phyloP scores from a whole-genome alignment of 2,113 vertebrate species.

The Zonotrichia leucophrys region DNA sequence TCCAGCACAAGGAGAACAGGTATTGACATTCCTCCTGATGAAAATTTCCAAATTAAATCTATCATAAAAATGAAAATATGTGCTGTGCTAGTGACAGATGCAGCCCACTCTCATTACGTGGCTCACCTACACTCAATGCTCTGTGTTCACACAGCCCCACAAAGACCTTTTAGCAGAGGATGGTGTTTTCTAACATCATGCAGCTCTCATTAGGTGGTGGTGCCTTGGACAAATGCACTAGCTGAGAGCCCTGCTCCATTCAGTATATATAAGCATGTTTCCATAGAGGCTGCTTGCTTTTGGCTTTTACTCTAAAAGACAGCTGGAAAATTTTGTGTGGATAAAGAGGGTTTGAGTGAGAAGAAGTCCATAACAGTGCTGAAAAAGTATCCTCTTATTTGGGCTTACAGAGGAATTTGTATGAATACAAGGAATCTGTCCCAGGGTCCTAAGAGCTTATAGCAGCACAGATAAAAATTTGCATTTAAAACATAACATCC shows the following conservation, averaged over 20 bases:
- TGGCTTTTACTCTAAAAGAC: background rate
- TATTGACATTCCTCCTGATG: background rate
- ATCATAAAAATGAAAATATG: background rate
- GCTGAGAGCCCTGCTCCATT: background rate
- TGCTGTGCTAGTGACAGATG: background rate
- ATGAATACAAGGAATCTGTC: background rate
- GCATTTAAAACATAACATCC: background rate
- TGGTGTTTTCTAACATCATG: background rate
- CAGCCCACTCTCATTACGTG: background rate
- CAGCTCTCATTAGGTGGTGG: rapidly evolving
- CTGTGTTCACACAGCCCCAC: background rate
- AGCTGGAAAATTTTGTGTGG: background rate
- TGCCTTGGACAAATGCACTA: background rate
- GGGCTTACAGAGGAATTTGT: background rate
- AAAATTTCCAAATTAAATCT: background rate
- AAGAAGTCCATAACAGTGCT: background rate
- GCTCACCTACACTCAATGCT: background rate
- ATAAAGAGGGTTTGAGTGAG: background rate
- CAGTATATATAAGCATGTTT: background rate
- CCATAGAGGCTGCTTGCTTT: background rate
- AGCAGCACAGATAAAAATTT: background rate
- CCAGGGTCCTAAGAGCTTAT: background rate
- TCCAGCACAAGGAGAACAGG: background rate
- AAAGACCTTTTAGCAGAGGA: background rate
- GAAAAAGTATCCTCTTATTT: background rate